Percentiles rank a stretch among this genome's conserved stretches.
Evolutionary conservation across 35 echinoderm and acorn worm species (phyloP).

Genomic region (Antedon bifida): DNA sequence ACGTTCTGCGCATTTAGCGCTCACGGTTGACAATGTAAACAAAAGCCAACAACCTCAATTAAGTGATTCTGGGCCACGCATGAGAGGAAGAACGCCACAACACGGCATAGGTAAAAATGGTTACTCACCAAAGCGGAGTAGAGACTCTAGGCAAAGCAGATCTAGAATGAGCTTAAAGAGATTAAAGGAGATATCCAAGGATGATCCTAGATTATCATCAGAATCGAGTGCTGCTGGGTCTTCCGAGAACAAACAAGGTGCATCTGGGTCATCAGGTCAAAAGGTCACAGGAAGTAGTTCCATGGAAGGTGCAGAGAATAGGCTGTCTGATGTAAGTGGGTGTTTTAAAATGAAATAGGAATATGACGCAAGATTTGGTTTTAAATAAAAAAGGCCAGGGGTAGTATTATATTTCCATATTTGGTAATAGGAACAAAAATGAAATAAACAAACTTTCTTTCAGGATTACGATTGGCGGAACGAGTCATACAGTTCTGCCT

Average conservation of each 20-base stretch:
- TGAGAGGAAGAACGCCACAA: not conserved
- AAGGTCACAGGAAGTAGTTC: not conserved
- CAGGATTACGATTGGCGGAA: conserved; percentile 96
- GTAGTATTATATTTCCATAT: too few species aligned
- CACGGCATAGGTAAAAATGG: not conserved
- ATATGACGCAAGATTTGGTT: too few species aligned
- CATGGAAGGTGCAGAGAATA: not conserved
- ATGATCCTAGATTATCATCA: conserved; percentile 72
- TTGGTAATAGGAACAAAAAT: too few species aligned
- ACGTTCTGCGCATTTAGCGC: not conserved
- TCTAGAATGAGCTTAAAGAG: conserved; percentile 86
- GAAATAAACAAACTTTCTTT: not conserved
- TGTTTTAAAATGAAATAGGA: not conserved
- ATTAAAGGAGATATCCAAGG: conserved; percentile 80
- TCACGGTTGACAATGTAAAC: not conserved
- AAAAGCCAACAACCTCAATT: not conserved
- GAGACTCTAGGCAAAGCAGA: not conserved
- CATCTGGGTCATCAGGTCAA: not conserved
- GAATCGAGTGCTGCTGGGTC: not conserved
- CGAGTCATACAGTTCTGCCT: conserved; percentile 76
- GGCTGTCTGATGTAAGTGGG: conserved; percentile 62
- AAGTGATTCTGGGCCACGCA: not conserved
- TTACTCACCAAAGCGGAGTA: not conserved
- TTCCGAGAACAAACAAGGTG: not conserved
- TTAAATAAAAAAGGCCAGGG: too few species aligned